These are phyloP conservation scores for Pterobdella sp. DNA, from an alignment of 2,888 invertebrate species.

Conservation along the genomic window DNA sequence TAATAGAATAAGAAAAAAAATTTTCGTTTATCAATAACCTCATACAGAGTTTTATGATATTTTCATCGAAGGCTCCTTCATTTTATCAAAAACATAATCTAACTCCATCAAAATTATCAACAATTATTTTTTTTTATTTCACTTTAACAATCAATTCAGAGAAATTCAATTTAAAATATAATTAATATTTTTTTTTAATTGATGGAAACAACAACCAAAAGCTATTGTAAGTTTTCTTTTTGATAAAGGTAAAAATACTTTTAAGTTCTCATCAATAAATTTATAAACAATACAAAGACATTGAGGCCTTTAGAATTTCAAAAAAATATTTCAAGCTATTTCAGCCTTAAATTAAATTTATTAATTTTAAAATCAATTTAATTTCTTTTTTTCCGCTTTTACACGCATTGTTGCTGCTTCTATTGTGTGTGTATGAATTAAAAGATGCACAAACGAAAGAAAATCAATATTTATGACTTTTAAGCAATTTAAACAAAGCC, in stretches of 20 bases:
- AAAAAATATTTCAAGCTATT: too few species aligned
- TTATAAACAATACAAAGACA: background rate
- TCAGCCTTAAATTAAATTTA: too few species aligned
- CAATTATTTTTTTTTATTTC: too few species aligned
- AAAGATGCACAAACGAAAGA: background rate
- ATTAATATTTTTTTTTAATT: too few species aligned
- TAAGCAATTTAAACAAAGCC: background rate
- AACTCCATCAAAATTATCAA: too few species aligned
- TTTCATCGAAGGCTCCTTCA: too few species aligned
- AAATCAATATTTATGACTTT: conserved; percentile 11
- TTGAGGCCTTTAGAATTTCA: too few species aligned
- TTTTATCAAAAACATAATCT: too few species aligned
- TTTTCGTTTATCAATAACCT: background rate
- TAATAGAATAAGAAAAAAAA: background rate
- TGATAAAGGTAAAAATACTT: background rate
- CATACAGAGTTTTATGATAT: too few species aligned
- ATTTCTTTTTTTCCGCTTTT: conserved; percentile 1
- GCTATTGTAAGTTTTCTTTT: background rate
- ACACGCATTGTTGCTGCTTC: background rate
- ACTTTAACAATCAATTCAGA: too few species aligned
- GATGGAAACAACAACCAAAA: background rate
- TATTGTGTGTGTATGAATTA: background rate
- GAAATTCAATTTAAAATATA: too few species aligned
- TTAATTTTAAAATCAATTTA: conserved; percentile 9
- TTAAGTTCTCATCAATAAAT: background rate